Conservation (phyloP, 2,888 invertebrate genomes). For the Sialis lutaria region DNA sequence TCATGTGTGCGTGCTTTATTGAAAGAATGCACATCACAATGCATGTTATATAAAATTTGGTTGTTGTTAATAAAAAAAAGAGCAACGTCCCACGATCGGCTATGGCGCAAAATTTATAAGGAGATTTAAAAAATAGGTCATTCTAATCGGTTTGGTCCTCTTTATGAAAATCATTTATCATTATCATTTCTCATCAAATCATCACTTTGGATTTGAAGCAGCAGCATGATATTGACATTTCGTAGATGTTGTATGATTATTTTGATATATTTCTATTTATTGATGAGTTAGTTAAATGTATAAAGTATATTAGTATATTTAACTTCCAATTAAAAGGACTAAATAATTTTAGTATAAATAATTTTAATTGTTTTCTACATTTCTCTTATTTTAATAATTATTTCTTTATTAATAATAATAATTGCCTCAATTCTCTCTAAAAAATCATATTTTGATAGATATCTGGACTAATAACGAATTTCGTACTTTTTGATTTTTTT, state of each 20-base stretch:
- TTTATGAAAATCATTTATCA: too few relatives aligned
- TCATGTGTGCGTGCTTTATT: too few relatives aligned
- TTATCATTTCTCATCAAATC: constrained; percentile 32
- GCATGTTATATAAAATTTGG: too few relatives aligned
- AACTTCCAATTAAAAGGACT: constrained; percentile 54
- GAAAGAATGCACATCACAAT: too few relatives aligned
- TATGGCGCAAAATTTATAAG: too few relatives aligned
- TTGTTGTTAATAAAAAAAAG: too few relatives aligned
- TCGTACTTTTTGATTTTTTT: too few relatives aligned
- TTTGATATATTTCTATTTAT: constrained; percentile 44
- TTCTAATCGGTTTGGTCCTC: too few relatives aligned
- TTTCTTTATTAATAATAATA: constrained; percentile 31
- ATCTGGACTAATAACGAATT: too few relatives aligned
- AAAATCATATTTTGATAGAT: constrained; percentile 37
- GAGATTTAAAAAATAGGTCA: too few relatives aligned
- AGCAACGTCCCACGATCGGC: too few relatives aligned
- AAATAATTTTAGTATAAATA: constrained; percentile 38
- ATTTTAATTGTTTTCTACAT: constrained; percentile 18
- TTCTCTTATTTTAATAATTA: constrained; percentile 22
- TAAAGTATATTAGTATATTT: constrained; percentile 44
- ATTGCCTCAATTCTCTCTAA: constrained; percentile 32
- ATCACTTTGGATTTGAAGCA: constrained; percentile 48
- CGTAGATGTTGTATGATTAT: constrained; percentile 43
- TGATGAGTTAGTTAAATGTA: constrained; percentile 48
- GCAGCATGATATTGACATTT: constrained; percentile 53